These are phyloP conservation scores for Tragelaphus strepsiceros DNA, from an alignment of 2,113 vertebrate species.

Conservation along the genomic window DNA sequence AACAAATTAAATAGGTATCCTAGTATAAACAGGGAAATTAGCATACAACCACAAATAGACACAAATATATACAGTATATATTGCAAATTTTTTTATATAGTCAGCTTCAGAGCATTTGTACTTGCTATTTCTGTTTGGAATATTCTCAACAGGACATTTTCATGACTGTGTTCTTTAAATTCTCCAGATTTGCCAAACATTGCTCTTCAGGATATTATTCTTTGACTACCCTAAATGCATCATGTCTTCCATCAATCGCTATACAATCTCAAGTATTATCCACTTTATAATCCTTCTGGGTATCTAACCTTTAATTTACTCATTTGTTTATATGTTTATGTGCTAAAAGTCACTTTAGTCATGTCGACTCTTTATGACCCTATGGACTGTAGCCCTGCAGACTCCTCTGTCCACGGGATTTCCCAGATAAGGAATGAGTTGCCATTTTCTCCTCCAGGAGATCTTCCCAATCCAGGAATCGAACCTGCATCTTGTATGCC, in stretches of 20 bases:
- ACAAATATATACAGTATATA: neutral
- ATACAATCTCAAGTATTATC: neutral
- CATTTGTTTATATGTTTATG: neutral
- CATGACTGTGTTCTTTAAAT: neutral
- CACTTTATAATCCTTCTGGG: neutral
- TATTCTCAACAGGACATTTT: neutral
- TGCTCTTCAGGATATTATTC: neutral
- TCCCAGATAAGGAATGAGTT: neutral
- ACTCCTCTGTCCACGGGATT: neutral
- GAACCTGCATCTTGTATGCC: neutral
- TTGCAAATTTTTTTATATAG: neutral
- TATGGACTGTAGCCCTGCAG: neutral
- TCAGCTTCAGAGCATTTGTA: neutral
- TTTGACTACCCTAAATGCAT: neutral
- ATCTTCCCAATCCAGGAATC: neutral
- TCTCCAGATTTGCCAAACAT: neutral
- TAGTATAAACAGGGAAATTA: neutral
- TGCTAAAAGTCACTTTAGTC: neutral
- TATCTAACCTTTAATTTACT: neutral
- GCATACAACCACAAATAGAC: neutral
- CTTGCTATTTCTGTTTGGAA: neutral
- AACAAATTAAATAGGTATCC: neutral
- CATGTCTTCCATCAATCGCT: neutral
- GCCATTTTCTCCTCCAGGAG: neutral
- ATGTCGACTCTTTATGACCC: neutral